Evolutionary conservation across 2,888 invertebrate species (phyloP).

Genomic region (Lasius fuliginosus): DNA sequence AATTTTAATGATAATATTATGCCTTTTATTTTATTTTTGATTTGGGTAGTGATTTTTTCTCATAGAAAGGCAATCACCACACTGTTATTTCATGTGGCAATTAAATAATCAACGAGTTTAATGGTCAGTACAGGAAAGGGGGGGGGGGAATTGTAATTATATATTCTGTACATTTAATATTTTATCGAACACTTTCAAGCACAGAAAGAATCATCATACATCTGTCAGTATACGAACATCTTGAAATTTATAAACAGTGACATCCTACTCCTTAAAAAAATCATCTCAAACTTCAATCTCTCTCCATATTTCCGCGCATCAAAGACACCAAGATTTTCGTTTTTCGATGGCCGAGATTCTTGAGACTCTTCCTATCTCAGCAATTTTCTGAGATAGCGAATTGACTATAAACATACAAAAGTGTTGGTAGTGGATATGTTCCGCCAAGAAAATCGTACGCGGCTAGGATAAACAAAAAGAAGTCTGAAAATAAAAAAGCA

Average conservation of each 20-base stretch:
- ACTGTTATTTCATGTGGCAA: neutral
- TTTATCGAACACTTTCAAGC: neutral
- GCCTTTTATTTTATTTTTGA: neutral
- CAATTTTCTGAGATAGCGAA: constrained; percentile 24
- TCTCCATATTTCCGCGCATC: neutral
- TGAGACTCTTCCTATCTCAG: neutral
- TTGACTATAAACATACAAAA: constrained; percentile 62
- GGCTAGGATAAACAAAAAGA: constrained; percentile 43
- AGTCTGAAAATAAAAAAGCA: constrained; percentile 27
- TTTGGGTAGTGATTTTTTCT: neutral
- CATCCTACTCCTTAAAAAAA: neutral
- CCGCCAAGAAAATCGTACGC: constrained; percentile 60
- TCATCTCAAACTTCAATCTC: neutral
- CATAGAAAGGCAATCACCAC: neutral
- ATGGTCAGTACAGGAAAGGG: neutral
- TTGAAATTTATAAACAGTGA: neutral
- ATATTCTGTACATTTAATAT: neutral
- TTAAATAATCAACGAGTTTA: neutral
- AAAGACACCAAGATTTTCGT: constrained; percentile 1
- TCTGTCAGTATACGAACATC: neutral
- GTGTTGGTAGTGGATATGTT: constrained; percentile 40
- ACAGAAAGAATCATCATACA: neutral
- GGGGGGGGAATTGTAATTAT: neutral
- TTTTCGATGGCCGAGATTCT: neutral
- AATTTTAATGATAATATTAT: neutral